Evolutionary conservation across 2,888 invertebrate genomes (phyloP).

Genomic region (Laspeyria flexula): DNA sequence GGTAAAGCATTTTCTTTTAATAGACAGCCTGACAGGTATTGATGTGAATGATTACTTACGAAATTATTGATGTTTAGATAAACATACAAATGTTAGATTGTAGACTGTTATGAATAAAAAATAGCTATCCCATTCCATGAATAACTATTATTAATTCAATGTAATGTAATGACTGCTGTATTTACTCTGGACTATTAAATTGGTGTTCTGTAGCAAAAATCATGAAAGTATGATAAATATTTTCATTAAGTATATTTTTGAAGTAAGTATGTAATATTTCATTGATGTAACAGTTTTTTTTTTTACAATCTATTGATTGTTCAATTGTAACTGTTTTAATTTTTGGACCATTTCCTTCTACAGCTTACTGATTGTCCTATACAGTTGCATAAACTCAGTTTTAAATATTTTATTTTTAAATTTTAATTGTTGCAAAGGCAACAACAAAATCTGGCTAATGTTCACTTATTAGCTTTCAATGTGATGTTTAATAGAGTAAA

Average conservation of each 20-base stretch:
- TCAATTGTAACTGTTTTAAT: constrained; percentile 1
- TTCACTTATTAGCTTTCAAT: constrained; percentile 41
- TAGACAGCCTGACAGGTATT: background rate
- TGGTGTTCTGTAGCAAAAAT: background rate
- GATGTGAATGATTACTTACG: background rate
- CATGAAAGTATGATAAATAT: constrained; percentile 16
- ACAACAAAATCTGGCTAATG: too few species aligned
- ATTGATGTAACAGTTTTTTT: constrained; percentile 5
- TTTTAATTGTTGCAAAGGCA: background rate
- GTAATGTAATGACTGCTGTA: background rate
- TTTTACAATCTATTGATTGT: constrained; percentile 4
- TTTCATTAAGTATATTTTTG: constrained; percentile 24
- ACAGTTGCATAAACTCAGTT: background rate
- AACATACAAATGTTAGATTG: background rate
- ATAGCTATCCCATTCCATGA: too few species aligned
- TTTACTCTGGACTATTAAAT: background rate
- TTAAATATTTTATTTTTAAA: background rate
- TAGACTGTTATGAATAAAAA: too few species aligned
- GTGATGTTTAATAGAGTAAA: constrained; percentile 23
- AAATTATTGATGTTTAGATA: background rate
- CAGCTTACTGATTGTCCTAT: background rate
- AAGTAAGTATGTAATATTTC: background rate
- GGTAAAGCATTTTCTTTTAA: background rate
- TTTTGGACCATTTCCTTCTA: constrained; percentile 10
- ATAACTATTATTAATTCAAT: too few species aligned